Percentiles rank a stretch among this genome's conserved stretches.
Evolutionary conservation across 2,888 invertebrate species (phyloP).

Genomic region (Rhamphomyia laevipes): DNA sequence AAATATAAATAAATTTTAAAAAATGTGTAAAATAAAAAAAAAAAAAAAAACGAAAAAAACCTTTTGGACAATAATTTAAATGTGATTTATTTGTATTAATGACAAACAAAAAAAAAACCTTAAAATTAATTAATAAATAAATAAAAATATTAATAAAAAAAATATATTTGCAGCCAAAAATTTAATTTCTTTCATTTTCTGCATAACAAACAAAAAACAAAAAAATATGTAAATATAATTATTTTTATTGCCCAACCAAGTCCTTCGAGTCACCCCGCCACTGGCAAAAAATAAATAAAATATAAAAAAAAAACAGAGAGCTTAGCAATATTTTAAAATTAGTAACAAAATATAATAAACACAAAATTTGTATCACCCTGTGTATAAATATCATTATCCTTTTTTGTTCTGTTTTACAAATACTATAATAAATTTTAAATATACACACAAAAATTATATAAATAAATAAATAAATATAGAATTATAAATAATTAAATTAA

Average conservation of each 20-base stretch:
- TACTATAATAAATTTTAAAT: too few species aligned
- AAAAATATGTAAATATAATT: not conserved
- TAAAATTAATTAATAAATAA: slow-evolving; percentile 21
- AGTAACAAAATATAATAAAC: too few species aligned
- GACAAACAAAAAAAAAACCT: slow-evolving; percentile 21
- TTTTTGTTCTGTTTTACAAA: too few species aligned
- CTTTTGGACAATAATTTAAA: slow-evolving; percentile 40
- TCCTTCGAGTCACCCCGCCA: not conserved
- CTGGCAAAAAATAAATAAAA: slow-evolving; percentile 3
- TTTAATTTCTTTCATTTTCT: not conserved
- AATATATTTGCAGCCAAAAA: slow-evolving; percentile 7
- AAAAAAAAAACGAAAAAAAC: slow-evolving; percentile 20
- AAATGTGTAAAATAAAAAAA: not conserved
- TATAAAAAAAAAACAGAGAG: not conserved
- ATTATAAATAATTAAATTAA: too few species aligned
- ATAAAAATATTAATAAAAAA: slow-evolving; percentile 25
- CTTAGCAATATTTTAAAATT: too few species aligned
- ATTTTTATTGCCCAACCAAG: too few species aligned
- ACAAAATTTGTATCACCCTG: too few species aligned
- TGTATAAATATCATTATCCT: too few species aligned
- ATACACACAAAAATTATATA: too few species aligned
- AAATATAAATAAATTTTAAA: not conserved
- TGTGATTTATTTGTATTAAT: slow-evolving; percentile 36
- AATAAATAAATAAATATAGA: too few species aligned
- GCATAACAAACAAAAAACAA: not conserved